Base-by-base conservation (phyloP, 2,888 invertebrate genomes). In the Brachycybe producta region DNA sequence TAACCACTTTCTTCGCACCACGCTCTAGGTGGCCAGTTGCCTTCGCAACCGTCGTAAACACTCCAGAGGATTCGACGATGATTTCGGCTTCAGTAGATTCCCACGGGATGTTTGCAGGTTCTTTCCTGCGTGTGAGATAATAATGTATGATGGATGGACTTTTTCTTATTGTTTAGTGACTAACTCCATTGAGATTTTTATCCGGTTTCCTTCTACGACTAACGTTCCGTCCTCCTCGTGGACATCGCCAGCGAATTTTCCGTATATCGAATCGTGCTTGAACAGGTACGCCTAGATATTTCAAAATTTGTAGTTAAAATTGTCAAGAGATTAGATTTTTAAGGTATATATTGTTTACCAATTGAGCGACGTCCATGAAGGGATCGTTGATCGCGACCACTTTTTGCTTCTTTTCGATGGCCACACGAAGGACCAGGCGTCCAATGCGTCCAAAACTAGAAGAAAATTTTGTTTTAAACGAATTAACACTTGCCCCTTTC, bases 251-350 rank as follows among this genome's bases (percentile, higher is more conserved):
- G 88, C 84, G 80, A 85, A 97, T 65, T 80, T 78, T 49, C 97
- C 95, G 66, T 98, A 97, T 53, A 94, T 95, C 13, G 94, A 91
- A 70, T 98, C 97, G 68, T 86, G 92, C 68, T 91, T 85, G 76
- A 97, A 86, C 74, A 97, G 79, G 75, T 98, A 97, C 35, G 90
- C 70, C 72, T 72, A n/a, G n/a, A n/a, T n/a, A n/a, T n/a, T n/a
- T n/a, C n/a, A n/a, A n/a, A n/a, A n/a, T n/a, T n/a, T n/a, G n/a
- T n/a, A n/a, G n/a, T n/a, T n/a, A n/a, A n/a, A n/a, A n/a, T n/a
- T n/a, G n/a, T n/a, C n/a, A n/a, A n/a, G n/a, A n/a, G n/a, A n/a
- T n/a, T n/a, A n/a, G n/a, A n/a, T n/a, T n/a, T n/a, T n/a, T n/a
- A n/a, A n/a, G n/a, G n/a, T n/a, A n/a, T n/a, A n/a, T n/a, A n/a